Base-by-base conservation (phyloP, 2,888 invertebrate species). In the Carabus problematicus region DNA sequence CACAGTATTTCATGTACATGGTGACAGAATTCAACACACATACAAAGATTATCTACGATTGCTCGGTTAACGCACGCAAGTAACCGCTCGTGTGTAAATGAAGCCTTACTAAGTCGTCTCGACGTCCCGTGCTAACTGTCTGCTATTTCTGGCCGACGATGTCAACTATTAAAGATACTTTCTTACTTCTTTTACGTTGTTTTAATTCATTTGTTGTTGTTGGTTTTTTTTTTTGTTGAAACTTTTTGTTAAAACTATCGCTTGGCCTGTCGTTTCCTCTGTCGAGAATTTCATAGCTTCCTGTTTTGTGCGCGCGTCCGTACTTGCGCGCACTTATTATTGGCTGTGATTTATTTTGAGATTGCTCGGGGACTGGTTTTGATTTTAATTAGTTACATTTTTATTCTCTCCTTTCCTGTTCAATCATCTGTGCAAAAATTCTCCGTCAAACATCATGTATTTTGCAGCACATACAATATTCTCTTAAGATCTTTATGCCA, bases 201-300 rank as follows among this genome's bases (percentile, higher is more conserved):
- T 52, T 52, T 16, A 29, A 18, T 49, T 49, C 16, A 2, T 19
- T 52, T 9, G 52, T 52, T 11, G 11, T 12, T 52, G n/a, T n/a
- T n/a, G n/a, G n/a, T n/a, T n/a, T n/a, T n/a, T n/a, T n/a, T n/a
- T n/a, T n/a, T n/a, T n/a, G n/a, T n/a, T n/a, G n/a, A n/a, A n/a
- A n/a, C n/a, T 14, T 12, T 52, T 52, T 52, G 52, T 52, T 52
- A 14, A 16, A 18, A 14, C 52, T 52, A 52, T 52, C 19, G 52
- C 52, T 16, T 19, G 14, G 52, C 19, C 19, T 16, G 52, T 1
- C 52, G 52, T 8, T 45, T 11, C n/a, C 45, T 11, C n/a, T 45
- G 45, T 11, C 19, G 52, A 45, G 45, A 52, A 52, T 52, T 52
- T 52, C 52, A 52, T 52, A 52, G 52, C 52, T 52, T 52, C 52